phyloP scores from a whole-genome alignment of 2,888 invertebrate genomes.

The Frankliniella fusca region DNA sequence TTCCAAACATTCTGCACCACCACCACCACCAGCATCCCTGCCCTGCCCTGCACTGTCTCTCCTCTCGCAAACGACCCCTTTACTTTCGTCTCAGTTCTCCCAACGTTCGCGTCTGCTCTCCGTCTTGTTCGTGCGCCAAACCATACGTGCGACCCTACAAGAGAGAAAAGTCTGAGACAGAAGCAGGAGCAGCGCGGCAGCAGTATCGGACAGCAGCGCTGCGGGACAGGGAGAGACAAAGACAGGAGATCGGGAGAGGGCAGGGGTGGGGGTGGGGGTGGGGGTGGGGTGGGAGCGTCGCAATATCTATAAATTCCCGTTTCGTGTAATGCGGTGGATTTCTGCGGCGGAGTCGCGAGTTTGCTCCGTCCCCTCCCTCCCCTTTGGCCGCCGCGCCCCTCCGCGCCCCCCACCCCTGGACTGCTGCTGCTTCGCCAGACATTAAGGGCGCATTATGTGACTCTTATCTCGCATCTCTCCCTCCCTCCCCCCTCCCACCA shows the following conservation, averaged over 20 bases:
- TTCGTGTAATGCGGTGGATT: constrained; percentile 24
- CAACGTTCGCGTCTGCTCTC: too few relatives aligned
- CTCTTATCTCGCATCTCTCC: constrained; percentile 20
- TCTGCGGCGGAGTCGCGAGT: constrained; percentile 8
- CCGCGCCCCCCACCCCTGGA: not conserved
- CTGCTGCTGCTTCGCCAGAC: constrained; percentile 3
- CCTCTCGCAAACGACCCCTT: too few relatives aligned
- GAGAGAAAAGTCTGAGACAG: too few relatives aligned
- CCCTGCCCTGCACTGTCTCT: too few relatives aligned
- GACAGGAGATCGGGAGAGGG: not conserved
- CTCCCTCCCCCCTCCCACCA: not conserved
- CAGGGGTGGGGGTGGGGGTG: not conserved
- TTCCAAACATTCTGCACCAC: too few relatives aligned
- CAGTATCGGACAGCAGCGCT: not conserved
- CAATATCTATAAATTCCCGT: constrained; percentile 26
- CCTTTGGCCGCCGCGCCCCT: not conserved
- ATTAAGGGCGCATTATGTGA: constrained; percentile 26
- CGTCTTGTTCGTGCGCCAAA: too few relatives aligned
- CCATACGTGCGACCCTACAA: too few relatives aligned
- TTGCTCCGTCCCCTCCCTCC: not conserved
- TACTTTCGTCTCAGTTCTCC: too few relatives aligned
- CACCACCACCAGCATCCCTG: too few relatives aligned
- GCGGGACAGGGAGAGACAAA: not conserved
- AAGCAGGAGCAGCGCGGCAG: not conserved
- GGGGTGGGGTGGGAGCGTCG: not conserved